Conservation (phyloP, 2,113 vertebrate genomes). For the Austrofundulus limnaeus region DNA sequence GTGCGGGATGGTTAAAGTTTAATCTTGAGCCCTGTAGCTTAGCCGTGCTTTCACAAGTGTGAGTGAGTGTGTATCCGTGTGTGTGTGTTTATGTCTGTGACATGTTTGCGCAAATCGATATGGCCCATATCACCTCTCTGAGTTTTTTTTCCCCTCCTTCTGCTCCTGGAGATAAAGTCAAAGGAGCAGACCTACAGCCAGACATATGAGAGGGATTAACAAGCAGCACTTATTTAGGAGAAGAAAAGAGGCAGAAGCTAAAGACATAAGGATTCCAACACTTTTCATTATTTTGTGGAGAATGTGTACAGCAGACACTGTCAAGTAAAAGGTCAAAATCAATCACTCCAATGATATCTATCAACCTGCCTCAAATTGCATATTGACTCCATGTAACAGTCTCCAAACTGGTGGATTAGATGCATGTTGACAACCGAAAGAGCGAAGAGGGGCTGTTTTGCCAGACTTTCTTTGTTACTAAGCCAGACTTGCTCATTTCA, state of each 20-base stretch:
- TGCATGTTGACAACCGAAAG: conserved; percentile 59
- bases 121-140: conserved; percentile 44
- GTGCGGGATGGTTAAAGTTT: conserved; percentile 19
- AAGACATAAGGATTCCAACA: conserved; percentile 68
- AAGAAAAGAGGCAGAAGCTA: conserved; percentile 57
- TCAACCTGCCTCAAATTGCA: conserved; percentile 70
- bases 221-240: conserved; percentile 61
- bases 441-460: conserved; percentile 32
- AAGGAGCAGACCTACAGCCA: conserved; percentile 55
- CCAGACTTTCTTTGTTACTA: conserved; percentile 34
- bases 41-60: conserved; percentile 19
- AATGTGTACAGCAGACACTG: conserved; percentile 63
- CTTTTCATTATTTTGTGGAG: conserved; percentile 69
- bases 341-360: conserved; percentile 69
- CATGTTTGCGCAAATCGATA: conserved; percentile 63
- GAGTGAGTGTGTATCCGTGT: conserved; percentile 3
- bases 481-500: conserved; percentile 32
- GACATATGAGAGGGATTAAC: conserved; percentile 70
- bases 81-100: background rate
- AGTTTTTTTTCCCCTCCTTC: conserved; percentile 25
- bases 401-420: conserved; percentile 52
- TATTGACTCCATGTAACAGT: conserved; percentile 65
- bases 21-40: conserved; percentile 39
- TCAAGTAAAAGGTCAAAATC: conserved; percentile 74
- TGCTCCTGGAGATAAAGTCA: conserved; percentile 60